Conservation (phyloP, 1,140 invertebrate species). For the Drosophila subobscura region DNA sequence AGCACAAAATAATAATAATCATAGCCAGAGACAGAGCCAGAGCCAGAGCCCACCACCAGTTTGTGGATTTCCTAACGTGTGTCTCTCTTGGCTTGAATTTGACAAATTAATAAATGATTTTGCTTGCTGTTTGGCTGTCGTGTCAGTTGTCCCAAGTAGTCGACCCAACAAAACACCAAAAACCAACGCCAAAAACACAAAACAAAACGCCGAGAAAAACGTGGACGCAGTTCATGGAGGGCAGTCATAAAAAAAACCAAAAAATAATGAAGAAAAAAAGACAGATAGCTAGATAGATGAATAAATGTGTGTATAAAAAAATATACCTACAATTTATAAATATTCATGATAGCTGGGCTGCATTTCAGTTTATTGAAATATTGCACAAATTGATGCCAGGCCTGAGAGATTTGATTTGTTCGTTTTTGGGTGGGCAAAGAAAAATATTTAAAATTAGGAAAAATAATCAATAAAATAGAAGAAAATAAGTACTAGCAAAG, state of each 20-base stretch:
- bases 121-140: conserved; percentile 35
- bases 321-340: conserved; percentile 41
- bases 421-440: not conserved
- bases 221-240: conserved; percentile 47
- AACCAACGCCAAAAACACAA: conserved; percentile 12
- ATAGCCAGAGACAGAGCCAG: conserved; percentile 11
- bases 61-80: conserved; percentile 53
- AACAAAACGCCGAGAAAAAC: conserved; percentile 29
- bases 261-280: conserved; percentile 36
- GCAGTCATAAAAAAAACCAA: conserved; percentile 35
- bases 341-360: conserved; percentile 39
- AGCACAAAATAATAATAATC: conserved; percentile 45
- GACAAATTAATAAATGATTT: conserved; percentile 66
- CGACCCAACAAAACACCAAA: conserved; percentile 10
- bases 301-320: conserved; percentile 17
- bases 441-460: not conserved
- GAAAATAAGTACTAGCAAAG: too few species aligned
- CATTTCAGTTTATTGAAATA: conserved; percentile 14
- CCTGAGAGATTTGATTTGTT: not conserved
- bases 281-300: conserved; percentile 32
- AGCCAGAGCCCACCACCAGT: too few species aligned
- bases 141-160: conserved; percentile 40
- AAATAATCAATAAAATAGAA: not conserved
- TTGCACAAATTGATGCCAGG: conserved; percentile 13
- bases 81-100: conserved; percentile 52